These are phyloP conservation scores for Pipa parva DNA, from an alignment of 2,113 vertebrate species.

Conservation along the genomic window DNA sequence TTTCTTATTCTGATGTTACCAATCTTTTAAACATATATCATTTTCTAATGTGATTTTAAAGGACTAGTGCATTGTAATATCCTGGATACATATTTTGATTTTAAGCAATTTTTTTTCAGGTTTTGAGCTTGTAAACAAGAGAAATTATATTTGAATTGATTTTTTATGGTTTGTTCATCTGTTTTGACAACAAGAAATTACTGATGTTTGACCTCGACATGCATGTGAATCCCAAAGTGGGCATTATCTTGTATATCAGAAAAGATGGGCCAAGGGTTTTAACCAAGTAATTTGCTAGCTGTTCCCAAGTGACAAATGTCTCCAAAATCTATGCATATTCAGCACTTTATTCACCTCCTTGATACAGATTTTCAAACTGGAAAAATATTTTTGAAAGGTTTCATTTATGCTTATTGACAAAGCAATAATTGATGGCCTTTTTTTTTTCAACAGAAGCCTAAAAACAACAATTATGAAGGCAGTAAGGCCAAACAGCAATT, in stretches of 20 bases:
- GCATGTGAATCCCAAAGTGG: slow-evolving; percentile 13
- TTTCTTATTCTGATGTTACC: no score
- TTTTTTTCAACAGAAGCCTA: no score
- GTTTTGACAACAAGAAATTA: slow-evolving; percentile 6
- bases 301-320: background rate
- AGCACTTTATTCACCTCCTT: background rate
- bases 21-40: no score
- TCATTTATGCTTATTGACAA: background rate
- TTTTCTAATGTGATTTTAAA: no score
- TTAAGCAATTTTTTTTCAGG: no score
- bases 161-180: background rate
- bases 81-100: no score
- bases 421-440: no score
- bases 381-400: background rate
- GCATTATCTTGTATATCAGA: slow-evolving; percentile 4
- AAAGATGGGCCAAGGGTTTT: slow-evolving; percentile 7
- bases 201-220: slow-evolving; percentile 21
- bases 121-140: no score
- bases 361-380: background rate
- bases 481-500: no score
- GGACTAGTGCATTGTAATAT: no score
- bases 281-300: background rate
- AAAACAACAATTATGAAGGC: no score
- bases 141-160: background rate
- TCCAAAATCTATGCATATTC: background rate